Base-by-base conservation (phyloP, 2,797 vertebrate genomes). In the Antrozous pallidus region DNA sequence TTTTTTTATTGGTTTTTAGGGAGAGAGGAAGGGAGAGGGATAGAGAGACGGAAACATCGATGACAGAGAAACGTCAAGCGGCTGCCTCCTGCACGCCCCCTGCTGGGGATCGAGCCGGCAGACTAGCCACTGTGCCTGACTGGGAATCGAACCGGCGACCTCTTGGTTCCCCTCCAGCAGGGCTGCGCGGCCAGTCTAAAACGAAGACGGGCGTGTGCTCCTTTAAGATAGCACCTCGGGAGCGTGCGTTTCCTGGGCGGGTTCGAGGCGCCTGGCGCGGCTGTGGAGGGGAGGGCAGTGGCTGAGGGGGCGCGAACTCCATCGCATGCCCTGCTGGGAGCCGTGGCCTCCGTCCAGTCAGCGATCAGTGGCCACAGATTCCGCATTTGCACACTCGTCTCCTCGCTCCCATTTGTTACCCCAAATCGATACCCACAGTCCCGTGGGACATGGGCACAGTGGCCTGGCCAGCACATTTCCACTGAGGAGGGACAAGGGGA, bases 391-490 rank as follows among this genome's bases (percentile, higher is more conserved):
- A 0, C 47, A 33, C 5, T 6, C 11, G 3, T 31, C n/a, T 51
- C 0, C 81, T 58, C 1, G 0, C n/a, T 51, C 1, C 0, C n/a
- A 0, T 26, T 10, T 28, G n/a, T 36, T 42, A n/a, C n/a, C 56
- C 77, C 1, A 16, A 0, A 26, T 56, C 38, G 17, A 7, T 3
- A 2, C 14, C 0, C 51, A 6, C 33, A 6, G 83, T 26, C 28
- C 3, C 24, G 22, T 2, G 14, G 54, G 67, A 22, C 0, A 0
- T 11, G 24, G 36, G n/a, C 45, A 5, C 6, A 18, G 20, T 11
- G 26, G 67, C 51, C 33, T 7, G 1, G 6, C 2, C 1, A 7
- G n/a, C 24, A 0, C 1, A 16, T 28, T 7, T 22, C 38, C 6
- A 17, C 10, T n/a, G n/a, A 7, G 3, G 33, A 0, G 67, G 75